Evolutionary conservation across 2,797 vertebrate species (phyloP).

Genomic region (Pseudochaenichthys georgianus): DNA sequence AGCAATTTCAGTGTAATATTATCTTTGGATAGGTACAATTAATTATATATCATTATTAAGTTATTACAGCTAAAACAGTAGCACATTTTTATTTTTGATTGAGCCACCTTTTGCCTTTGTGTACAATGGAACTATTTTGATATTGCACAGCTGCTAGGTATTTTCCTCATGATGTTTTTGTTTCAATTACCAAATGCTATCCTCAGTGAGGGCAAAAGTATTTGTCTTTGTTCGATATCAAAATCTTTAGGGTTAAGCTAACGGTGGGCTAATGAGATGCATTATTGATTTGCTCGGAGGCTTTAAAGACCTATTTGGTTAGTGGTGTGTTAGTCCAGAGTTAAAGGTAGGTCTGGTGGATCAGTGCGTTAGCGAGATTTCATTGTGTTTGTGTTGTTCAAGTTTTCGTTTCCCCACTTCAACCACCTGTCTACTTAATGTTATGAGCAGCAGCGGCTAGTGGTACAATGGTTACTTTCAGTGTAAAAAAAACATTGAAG

Average conservation of each 20-base stretch:
- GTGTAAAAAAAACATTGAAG: not conserved
- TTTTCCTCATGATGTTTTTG: not conserved
- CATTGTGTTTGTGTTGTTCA: not conserved
- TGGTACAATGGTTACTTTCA: not conserved
- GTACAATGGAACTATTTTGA: not conserved
- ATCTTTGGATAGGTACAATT: too few species aligned
- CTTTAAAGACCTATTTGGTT: not conserved
- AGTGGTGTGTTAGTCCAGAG: not conserved
- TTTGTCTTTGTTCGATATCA: not conserved
- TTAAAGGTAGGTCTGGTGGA: not conserved
- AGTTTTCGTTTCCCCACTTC: not conserved
- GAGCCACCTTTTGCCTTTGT: not conserved
- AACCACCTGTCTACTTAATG: not conserved
- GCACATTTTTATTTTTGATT: too few species aligned
- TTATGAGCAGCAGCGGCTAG: not conserved
- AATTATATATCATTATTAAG: too few species aligned
- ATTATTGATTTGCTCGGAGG: conserved; percentile 18
- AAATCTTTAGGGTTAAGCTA: not conserved
- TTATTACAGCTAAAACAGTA: too few species aligned
- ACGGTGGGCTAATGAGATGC: conserved; percentile 2
- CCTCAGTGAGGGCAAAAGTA: not conserved
- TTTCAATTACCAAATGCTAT: not conserved
- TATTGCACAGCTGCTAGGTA: conserved; percentile 17
- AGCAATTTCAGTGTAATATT: not conserved
- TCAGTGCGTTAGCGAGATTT: conserved; percentile 1